phyloP scores from a whole-genome alignment of 2,797 vertebrate species.

The Loris lydekkerianus region DNA sequence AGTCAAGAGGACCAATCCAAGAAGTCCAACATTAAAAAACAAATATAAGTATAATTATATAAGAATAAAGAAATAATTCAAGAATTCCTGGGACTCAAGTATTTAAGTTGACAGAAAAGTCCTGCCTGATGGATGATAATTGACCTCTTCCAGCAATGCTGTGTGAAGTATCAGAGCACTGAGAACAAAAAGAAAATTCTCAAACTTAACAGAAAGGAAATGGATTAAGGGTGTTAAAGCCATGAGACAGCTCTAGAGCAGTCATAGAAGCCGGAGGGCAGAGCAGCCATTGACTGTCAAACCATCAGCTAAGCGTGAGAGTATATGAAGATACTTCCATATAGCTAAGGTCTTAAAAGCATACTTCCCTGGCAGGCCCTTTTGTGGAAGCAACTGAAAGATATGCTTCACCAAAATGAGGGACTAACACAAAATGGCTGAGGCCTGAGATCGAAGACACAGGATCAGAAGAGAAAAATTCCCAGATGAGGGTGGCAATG shows the following conservation, averaged over 20 bases:
- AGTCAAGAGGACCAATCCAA: background rate
- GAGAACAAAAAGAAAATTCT: background rate
- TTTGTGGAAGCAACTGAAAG: background rate
- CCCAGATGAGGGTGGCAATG: background rate
- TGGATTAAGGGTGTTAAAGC: background rate
- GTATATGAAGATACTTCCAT: background rate
- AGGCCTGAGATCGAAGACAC: background rate
- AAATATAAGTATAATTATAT: background rate
- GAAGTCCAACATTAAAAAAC: conserved; percentile 11
- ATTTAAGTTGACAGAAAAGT: background rate
- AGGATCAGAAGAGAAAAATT: background rate
- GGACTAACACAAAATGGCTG: background rate
- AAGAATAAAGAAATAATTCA: background rate
- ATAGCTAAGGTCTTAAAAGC: background rate
- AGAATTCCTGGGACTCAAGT: background rate
- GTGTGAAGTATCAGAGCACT: background rate
- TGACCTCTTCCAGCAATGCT: background rate
- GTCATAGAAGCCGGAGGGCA: background rate
- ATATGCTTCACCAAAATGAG: background rate
- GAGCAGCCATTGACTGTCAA: accelerated
- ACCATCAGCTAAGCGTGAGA: background rate
- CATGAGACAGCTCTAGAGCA: background rate
- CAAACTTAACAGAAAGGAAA: background rate
- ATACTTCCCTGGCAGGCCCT: background rate
- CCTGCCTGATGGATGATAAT: background rate